These are phyloP conservation scores for Morbakka virulenta DNA, from an alignment of 30 jellyfish, hydroid and myxozoan genomes.

Conservation along the genomic window DNA sequence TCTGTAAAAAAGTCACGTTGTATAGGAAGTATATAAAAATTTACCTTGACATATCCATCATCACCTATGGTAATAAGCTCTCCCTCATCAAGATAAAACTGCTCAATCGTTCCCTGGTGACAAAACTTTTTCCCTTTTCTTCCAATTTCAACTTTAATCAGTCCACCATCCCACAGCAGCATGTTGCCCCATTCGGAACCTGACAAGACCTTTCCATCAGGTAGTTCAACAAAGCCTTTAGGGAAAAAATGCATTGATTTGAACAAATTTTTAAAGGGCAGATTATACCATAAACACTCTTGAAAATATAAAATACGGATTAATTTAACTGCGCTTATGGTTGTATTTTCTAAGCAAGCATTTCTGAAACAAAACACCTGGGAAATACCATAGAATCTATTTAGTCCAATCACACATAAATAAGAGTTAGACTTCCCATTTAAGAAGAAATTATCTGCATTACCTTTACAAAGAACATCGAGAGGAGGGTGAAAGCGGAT, in stretches of 20 bases:
- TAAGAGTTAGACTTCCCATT: too few species aligned
- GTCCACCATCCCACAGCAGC: slow-evolving; percentile 97
- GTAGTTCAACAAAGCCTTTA: slow-evolving; percentile 90
- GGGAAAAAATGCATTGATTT: background rate
- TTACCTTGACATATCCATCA: slow-evolving; percentile 95
- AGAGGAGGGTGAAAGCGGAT: too few species aligned
- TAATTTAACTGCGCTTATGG: too few species aligned
- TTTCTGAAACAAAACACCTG: too few species aligned
- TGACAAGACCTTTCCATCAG: slow-evolving; percentile 95
- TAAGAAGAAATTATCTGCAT: too few species aligned
- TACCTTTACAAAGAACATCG: too few species aligned
- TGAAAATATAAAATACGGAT: too few species aligned
- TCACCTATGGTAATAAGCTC: slow-evolving; percentile 87
- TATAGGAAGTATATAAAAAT: too few species aligned
- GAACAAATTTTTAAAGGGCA: background rate
- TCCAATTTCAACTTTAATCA: slow-evolving; percentile 78
- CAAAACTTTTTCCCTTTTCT: slow-evolving; percentile 90
- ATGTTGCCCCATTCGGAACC: slow-evolving; percentile 99
- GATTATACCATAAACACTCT: background rate
- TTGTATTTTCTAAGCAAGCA: too few species aligned
- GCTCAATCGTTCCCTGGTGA: slow-evolving; percentile 90
- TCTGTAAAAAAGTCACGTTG: too few species aligned
- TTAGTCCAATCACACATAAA: too few species aligned
- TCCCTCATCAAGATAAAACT: slow-evolving; percentile 93
- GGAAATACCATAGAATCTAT: too few species aligned